Percentiles rank a stretch among this genome's conserved stretches.
These are phyloP conservation scores for Polyploca ridens DNA, from an alignment of 2,888 invertebrate genomes.

Conservation along the genomic window DNA sequence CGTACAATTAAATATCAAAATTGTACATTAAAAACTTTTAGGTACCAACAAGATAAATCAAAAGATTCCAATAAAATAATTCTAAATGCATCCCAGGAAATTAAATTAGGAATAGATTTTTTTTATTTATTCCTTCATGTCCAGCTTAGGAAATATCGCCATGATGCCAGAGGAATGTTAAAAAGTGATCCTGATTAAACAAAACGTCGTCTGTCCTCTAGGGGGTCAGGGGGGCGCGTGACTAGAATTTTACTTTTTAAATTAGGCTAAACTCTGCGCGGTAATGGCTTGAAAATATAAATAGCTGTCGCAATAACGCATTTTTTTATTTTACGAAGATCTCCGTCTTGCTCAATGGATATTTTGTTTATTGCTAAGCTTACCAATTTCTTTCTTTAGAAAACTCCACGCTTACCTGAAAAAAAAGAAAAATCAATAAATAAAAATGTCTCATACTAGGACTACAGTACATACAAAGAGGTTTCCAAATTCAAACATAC, in stretches of 20 bases:
- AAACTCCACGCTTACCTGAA: conserved; percentile 62
- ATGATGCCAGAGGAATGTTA: conserved; percentile 70
- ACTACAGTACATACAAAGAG: conserved; percentile 43
- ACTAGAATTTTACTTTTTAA: conserved; percentile 61
- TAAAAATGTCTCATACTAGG: conserved; percentile 35
- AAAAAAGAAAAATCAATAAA: conserved; percentile 35
- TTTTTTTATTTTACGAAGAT: too few relatives aligned
- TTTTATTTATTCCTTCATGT: conserved; percentile 29
- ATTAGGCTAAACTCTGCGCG: conserved; percentile 52
- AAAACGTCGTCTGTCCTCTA: conserved; percentile 68
- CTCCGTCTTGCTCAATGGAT: too few relatives aligned
- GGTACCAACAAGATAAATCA: background rate
- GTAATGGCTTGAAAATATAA: conserved; percentile 40
- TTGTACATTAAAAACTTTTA: too few relatives aligned
- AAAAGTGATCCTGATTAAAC: conserved; percentile 82
- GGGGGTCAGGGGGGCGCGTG: conserved; percentile 63
- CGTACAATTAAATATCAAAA: conserved; percentile 11
- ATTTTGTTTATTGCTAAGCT: background rate
- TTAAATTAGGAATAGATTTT: conserved; percentile 10
- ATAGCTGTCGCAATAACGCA: background rate
- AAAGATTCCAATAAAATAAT: too few relatives aligned
- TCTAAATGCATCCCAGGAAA: background rate
- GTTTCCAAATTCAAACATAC: conserved; percentile 28
- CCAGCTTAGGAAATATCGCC: conserved; percentile 58
- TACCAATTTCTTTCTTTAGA: conserved; percentile 5